Conservation (phyloP, 2,113 vertebrate species). For the Myanophis thanlyinensis region DNA sequence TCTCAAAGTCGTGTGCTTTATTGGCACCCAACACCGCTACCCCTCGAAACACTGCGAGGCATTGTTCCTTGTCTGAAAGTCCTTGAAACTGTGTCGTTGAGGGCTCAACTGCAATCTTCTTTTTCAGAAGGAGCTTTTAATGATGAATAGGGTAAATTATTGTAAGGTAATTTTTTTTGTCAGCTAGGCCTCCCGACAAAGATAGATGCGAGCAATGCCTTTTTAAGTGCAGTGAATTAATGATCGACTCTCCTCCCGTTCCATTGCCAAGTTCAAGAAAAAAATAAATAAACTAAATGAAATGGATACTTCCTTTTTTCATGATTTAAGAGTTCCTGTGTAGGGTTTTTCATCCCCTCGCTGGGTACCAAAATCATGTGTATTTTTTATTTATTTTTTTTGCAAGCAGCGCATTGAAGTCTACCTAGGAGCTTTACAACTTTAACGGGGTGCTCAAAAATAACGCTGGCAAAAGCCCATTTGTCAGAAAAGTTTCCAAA, state of each 20-base stretch:
- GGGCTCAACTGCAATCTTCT: slow-evolving; percentile 57
- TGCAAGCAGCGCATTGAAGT: neutral
- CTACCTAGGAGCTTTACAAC: neutral
- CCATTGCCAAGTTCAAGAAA: neutral
- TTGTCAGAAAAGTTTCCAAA: neutral
- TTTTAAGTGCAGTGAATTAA: slow-evolving; percentile 48
- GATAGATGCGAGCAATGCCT: slow-evolving; percentile 61
- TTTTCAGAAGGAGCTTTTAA: slow-evolving; percentile 59
- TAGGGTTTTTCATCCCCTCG: neutral
- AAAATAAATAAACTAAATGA: neutral
- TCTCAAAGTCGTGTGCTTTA: neutral
- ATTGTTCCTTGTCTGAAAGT: slow-evolving; percentile 51
- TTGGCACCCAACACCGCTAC: neutral
- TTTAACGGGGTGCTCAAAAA: neutral
- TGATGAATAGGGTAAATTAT: slow-evolving; percentile 61
- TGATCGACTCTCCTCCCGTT: slow-evolving; percentile 27
- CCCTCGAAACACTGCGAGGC: neutral
- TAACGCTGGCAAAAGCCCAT: neutral
- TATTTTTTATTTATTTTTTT: neutral
- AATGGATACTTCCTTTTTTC: neutral
- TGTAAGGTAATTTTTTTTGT: slow-evolving; percentile 63
- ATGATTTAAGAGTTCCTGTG: slow-evolving; percentile 47
- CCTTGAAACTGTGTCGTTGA: slow-evolving; percentile 62
- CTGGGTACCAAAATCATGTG: neutral
- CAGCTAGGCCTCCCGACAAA: slow-evolving; percentile 61